Base-by-base conservation (phyloP, 1,140 invertebrate genomes). In the Drosophila seguyi region DNA sequence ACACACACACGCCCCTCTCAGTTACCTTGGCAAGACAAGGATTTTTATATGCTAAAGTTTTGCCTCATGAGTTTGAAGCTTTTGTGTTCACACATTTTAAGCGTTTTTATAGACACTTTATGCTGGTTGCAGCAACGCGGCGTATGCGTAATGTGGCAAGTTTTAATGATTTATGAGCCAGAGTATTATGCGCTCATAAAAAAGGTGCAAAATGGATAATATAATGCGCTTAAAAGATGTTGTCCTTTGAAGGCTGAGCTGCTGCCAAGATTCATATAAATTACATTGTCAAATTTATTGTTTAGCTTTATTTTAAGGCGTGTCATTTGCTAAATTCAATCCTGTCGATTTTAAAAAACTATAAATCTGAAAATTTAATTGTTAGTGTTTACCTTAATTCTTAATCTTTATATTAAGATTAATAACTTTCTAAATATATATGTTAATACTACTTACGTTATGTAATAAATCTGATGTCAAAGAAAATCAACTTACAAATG, bases 71-170 rank as follows among this genome's bases (percentile, higher is more conserved):
- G 68, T 71, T 72, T 71, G 68, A 71, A 71, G 68, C 68, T 72
- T 72, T 72, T 72, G 42, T 56, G 47, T 69, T 80, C 58, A 69
- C 81, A 80, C 81, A 83, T 80, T 83, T 84, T 80, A 83, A 80
- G 60, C 81, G 76, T 76, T 84, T 84, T 83, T 83, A 83, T 83
- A 80, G 71, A 84, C 72, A 83, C 82, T 83, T 83, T 83, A 76
- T 84, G 76, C 75, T 72, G 79, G 57, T 18, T 71, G 53, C 61
- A 68, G 71, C 79, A 74, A 75, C 80, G 55, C 62, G 65, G 58
- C 73, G 81, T 85, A 85, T 84, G 73, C 81, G 69, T 83, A 79
- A 83, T 83, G 80, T 83, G 80, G 80, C 60, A 83, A 83, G 56
- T 83, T 83, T 83, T 55, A 79, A 79, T 60, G 60, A 83, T 83